Conservation (phyloP, 2,888 invertebrate genomes). For the Willowsia nigromaculata region DNA sequence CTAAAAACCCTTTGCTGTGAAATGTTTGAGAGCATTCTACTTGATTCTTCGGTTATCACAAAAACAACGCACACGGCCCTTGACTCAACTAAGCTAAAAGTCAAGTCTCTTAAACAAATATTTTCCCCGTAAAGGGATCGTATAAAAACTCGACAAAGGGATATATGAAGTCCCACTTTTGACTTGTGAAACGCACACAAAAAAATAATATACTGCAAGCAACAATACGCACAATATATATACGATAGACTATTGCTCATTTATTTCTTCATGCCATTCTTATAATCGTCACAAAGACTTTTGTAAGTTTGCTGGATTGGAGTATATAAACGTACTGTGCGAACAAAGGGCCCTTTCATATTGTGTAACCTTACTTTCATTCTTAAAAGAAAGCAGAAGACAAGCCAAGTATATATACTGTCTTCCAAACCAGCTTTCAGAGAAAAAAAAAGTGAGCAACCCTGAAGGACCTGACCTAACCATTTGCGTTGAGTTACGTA, state of each 20-base stretch:
- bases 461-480: slow-evolving; percentile 53
- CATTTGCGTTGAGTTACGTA: not conserved
- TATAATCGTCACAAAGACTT: slow-evolving; percentile 23
- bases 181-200: slow-evolving; percentile 45
- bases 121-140: not conserved
- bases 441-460: slow-evolving; percentile 24
- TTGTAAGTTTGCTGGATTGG: not conserved
- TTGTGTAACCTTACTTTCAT: slow-evolving; percentile 45
- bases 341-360: slow-evolving; percentile 44
- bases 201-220: slow-evolving; percentile 41
- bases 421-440: not conserved
- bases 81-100: not conserved
- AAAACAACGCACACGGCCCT: not conserved
- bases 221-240: slow-evolving; percentile 42
- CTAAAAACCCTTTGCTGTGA: not conserved
- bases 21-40: not conserved
- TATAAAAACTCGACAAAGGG: slow-evolving; percentile 16
- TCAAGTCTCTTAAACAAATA: not conserved
- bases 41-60: not conserved
- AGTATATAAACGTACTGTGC: slow-evolving; percentile 31
- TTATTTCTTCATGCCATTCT: slow-evolving; percentile 35
- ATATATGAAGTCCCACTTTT: slow-evolving; percentile 36
- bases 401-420: not conserved
- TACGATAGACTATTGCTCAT: slow-evolving; percentile 59
- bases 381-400: slow-evolving; percentile 57